These are phyloP conservation scores for Tachina grossa DNA, from an alignment of 2,888 invertebrate genomes.

Conservation along the genomic window DNA sequence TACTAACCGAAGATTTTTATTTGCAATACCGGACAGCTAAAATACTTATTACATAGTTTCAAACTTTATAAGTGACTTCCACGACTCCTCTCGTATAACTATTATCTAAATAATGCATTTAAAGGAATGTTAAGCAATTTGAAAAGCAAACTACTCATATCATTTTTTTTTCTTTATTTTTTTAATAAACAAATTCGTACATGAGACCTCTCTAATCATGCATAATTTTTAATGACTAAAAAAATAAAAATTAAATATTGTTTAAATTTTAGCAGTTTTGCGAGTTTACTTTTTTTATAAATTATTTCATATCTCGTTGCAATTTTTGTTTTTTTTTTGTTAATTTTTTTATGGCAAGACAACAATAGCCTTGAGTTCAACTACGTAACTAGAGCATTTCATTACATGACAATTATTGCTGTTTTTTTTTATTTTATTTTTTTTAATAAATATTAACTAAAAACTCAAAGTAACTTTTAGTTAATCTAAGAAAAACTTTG, in stretches of 20 bases:
- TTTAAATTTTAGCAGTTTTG: neutral
- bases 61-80: no score
- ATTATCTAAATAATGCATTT: slow-evolving; percentile 12
- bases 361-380: slow-evolving; percentile 46
- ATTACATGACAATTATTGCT: slow-evolving; percentile 50
- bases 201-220: neutral
- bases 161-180: slow-evolving; percentile 31
- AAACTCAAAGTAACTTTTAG: no score
- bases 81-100: no score
- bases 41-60: no score
- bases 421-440: neutral
- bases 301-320: neutral
- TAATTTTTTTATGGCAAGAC: slow-evolving; percentile 36
- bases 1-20: no score
- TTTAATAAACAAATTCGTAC: slow-evolving; percentile 17
- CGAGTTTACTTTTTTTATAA: neutral
- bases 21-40: no score
- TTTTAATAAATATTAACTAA: no score
- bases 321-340: neutral
- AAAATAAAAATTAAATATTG: slow-evolving; percentile 5
- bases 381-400: slow-evolving; percentile 50
- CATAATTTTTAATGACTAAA: slow-evolving; percentile 48
- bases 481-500: no score
- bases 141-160: slow-evolving; percentile 27
- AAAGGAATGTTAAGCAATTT: slow-evolving; percentile 17